These are phyloP conservation scores for Pteronotus mesoamericanus DNA, from an alignment of 2,797 vertebrate species.

Conservation along the genomic window DNA sequence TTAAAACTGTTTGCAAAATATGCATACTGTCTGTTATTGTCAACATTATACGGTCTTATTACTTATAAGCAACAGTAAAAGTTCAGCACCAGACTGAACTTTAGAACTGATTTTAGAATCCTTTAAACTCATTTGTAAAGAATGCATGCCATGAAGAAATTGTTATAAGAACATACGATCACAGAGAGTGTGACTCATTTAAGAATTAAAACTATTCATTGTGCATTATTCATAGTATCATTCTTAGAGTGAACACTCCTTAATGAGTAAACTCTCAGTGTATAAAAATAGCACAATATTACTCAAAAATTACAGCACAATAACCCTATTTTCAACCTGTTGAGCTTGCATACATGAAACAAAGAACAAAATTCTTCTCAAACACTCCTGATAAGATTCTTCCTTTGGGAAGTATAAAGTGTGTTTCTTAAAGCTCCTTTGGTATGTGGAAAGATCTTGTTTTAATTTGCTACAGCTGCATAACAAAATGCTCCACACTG, in stretches of 20 bases:
- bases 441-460: background rate
- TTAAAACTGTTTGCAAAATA: background rate
- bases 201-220: constrained; percentile 27
- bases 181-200: constrained; percentile 49
- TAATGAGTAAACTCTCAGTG: background rate
- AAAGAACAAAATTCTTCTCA: background rate
- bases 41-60: background rate
- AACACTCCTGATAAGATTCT: background rate
- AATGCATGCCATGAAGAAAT: constrained; percentile 2
- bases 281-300: constrained; percentile 20
- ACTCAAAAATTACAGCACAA: background rate
- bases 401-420: background rate
- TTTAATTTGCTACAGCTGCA: background rate
- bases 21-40: background rate
- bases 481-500: background rate
- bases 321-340: background rate
- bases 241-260: background rate
- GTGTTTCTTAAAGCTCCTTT: background rate
- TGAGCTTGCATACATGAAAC: background rate
- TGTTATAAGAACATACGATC: constrained; percentile 27
- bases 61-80: background rate
- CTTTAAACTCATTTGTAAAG: constrained; percentile 13
- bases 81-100: background rate
- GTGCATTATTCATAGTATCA: constrained; percentile 7
- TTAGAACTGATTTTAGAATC: constrained; percentile 12